These are phyloP conservation scores for Parazoanthus atlanticus DNA, from an alignment of 92 coral and sea anemone genomes.

Conservation along the genomic window DNA sequence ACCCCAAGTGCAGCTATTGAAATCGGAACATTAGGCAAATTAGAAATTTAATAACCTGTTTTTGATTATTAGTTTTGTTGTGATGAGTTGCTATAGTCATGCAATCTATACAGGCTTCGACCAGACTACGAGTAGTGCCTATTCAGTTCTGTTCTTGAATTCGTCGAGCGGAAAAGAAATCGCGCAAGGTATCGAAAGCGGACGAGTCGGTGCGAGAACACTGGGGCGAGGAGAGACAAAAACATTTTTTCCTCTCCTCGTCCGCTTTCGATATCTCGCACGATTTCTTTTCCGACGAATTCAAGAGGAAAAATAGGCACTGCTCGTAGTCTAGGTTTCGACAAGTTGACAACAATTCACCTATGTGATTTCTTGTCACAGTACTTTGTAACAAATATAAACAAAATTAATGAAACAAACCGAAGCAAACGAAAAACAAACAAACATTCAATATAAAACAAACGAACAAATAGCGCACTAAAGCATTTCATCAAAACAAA, in stretches of 20 bases:
- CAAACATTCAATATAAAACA: neutral
- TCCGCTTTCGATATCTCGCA: no score
- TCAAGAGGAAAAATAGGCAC: no score
- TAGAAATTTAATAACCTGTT: conserved; percentile 4
- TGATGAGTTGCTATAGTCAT: neutral
- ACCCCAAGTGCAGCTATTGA: neutral
- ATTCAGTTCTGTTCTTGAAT: no score
- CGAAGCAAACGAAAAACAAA: neutral
- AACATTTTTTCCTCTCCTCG: no score
- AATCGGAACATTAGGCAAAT: conserved; percentile 14
- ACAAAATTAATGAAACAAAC: neutral
- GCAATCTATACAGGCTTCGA: neutral
- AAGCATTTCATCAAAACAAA: neutral
- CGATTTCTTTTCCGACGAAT: no score
- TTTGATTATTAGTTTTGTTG: neutral
- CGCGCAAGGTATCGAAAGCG: no score
- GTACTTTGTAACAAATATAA: neutral
- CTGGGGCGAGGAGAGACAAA: no score
- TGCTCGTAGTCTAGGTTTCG: neutral
- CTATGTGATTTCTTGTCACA: neutral
- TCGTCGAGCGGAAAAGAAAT: no score
- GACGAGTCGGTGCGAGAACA: no score
- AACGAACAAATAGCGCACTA: neutral
- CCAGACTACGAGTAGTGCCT: no score
- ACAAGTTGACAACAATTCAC: neutral